Base-by-base conservation (phyloP, 2,113 vertebrate genomes). In the Sinocyclocheilus grahami region DNA sequence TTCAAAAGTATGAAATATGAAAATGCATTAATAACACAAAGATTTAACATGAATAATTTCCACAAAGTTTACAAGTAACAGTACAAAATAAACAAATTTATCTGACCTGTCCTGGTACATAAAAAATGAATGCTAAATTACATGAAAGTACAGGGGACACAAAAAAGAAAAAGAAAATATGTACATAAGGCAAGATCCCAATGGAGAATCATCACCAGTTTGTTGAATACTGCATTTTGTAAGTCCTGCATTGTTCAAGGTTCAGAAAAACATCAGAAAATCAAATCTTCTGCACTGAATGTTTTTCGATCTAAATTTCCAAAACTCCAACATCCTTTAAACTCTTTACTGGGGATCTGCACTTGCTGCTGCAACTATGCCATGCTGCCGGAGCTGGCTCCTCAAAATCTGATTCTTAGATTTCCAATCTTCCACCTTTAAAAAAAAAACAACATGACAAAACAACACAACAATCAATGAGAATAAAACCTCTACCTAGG, bases 351-450 rank as follows among this genome's bases (percentile, higher is more conserved):
- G 97, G 65, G 94, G 90, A 48, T 97, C 96, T 1, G 93, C 92
- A 91, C 95, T 96, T 86, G 96, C 95, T 78, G 96, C 96, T 62
- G 96, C 95, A 89, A 96, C 96, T 39, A 97, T 94, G 4, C 97
- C 96, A 0, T 97, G 96, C 90, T 98, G 97, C 55, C 96, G 94
- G 30, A 97, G 92, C 86, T 97, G 96, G 33, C 96, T 96, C 78
- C 97, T 96, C n/a, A 98, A 91, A 74, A 96, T 94, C 93, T 97
- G 95, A 86, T 98, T 98, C 94, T 98, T 97, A 88, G 96, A 97
- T 89, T 97, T 97, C 91, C 97, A 96, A 85, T 97, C 97, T 87
- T 97, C 96, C 55, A 97, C 96, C 97, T 98, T 91, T 27, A 8
- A 0, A 0, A 9, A 0, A 9, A 53, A 9, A 62, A n/a, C n/a